phyloP scores from a whole-genome alignment of 2,113 vertebrate genomes.

The Plotosus lineatus region DNA sequence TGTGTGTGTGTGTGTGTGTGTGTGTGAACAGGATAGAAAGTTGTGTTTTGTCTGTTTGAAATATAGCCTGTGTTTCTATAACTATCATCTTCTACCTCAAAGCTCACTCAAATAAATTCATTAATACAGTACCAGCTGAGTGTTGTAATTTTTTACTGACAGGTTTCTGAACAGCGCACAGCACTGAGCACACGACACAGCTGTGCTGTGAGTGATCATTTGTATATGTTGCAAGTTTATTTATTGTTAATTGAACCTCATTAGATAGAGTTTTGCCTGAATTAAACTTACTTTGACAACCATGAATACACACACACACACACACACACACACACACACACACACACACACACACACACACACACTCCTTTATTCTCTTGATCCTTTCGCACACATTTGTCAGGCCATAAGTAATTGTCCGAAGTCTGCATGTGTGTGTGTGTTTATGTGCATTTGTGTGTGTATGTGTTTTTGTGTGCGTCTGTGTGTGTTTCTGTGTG shows the following conservation, averaged over 20 bases:
- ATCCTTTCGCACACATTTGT: not conserved
- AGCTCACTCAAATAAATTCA: not conserved
- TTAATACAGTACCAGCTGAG: too few relatives aligned
- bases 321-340: constrained; percentile 42
- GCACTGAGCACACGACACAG: not conserved
- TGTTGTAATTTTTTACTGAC: not conserved
- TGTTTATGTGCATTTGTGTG: not conserved
- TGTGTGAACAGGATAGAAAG: not conserved
- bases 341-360: constrained; percentile 13
- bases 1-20: constrained; percentile 7
- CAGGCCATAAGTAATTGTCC: constrained; percentile 63
- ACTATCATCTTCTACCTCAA: not conserved
- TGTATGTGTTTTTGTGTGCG: not conserved
- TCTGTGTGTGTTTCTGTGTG: constrained; percentile 19
- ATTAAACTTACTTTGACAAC: not conserved
- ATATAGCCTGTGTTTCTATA: not conserved
- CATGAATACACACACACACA: constrained; percentile 19
- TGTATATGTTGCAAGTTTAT: not conserved
- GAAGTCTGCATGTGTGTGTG: constrained; percentile 46
- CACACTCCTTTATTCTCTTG: not conserved
- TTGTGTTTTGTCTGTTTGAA: constrained; percentile 2
- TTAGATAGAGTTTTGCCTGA: not conserved
- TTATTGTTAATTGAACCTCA: not conserved
- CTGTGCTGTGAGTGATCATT: not conserved
- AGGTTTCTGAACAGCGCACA: not conserved